These are phyloP conservation scores for Kuschelorhynchus macadamiae DNA, from an alignment of 2,888 invertebrate species.

Conservation along the genomic window DNA sequence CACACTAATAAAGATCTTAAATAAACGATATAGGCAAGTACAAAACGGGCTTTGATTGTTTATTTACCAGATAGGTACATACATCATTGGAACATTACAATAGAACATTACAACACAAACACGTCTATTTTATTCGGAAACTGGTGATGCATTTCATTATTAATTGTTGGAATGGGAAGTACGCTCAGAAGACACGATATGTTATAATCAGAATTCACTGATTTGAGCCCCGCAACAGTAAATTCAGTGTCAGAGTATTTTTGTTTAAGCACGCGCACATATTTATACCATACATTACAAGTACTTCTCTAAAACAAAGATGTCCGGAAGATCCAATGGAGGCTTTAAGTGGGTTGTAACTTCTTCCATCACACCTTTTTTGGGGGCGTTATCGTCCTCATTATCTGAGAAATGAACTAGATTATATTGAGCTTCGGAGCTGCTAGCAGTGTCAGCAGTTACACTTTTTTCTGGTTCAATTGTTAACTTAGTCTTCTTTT, in stretches of 20 bases:
- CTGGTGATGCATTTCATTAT: slow-evolving; percentile 4
- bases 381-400: slow-evolving; percentile 22
- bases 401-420: slow-evolving; percentile 10
- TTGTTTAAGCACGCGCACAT: slow-evolving; percentile 27
- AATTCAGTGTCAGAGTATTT: slow-evolving; percentile 27
- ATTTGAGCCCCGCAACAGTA: slow-evolving; percentile 11
- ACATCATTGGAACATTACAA: not conserved
- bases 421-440: slow-evolving; percentile 12
- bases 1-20: slow-evolving; percentile 5
- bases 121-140: slow-evolving; percentile 11
- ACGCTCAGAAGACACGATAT: slow-evolving; percentile 6
- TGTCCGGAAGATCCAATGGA: not conserved
- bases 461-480: slow-evolving; percentile 5
- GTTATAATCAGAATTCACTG: slow-evolving; percentile 6
- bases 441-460: slow-evolving; percentile 23
- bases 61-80: not conserved
- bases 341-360: slow-evolving; percentile 23
- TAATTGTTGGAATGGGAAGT: slow-evolving; percentile 10
- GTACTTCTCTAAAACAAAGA: no score
- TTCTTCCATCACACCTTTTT: slow-evolving; percentile 23
- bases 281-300: slow-evolving; percentile 22
- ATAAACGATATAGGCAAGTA: slow-evolving; percentile 3
- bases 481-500: slow-evolving; percentile 27
- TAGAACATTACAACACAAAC: not conserved
- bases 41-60: not conserved